Conservation (phyloP, 23 tunicate genomes). For the Styela clava region DNA sequence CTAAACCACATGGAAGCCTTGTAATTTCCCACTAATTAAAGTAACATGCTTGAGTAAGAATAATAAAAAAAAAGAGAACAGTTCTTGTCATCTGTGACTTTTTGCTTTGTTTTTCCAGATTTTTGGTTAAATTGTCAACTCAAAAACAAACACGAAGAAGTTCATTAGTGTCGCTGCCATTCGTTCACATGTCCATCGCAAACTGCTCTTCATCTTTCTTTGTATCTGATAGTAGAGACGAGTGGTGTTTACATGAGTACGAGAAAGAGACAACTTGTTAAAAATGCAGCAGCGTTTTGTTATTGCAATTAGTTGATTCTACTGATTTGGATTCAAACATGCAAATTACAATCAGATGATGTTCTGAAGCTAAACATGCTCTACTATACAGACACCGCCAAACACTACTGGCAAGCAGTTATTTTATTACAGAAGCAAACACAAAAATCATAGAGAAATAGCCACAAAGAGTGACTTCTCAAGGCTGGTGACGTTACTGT, state of each 20-base stretch:
- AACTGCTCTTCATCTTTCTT: constrained; percentile 17
- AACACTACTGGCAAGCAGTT: not conserved
- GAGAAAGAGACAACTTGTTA: no score
- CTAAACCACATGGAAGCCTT: no score
- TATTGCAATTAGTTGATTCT: no score
- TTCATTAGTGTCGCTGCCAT: no score
- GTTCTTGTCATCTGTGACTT: no score
- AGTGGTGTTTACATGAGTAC: not conserved
- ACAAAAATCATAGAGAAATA: not conserved
- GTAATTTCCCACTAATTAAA: no score
- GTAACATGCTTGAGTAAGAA: no score
- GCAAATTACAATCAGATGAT: not conserved
- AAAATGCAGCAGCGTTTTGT: no score
- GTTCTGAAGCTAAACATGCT: not conserved
- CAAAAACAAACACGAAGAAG: no score
- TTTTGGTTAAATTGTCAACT: no score
- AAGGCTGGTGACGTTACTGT: not conserved
- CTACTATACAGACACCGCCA: not conserved
- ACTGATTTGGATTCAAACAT: not conserved
- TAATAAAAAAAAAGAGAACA: no score
- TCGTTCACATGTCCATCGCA: constrained; percentile 13
- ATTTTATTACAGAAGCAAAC: not conserved
- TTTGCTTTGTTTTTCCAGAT: no score
- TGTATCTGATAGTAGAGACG: constrained; percentile 5
- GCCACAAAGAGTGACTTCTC: not conserved